Evolutionary conservation across 2,113 vertebrate species (phyloP).

Genomic region (Felis catus): F.catus_Fca126_mat1.0 CM031413.1:87951501-87952000

Average conservation of each 20-base stretch:
- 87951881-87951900: neutral
- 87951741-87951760: neutral
- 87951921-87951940: neutral
- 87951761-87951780: neutral
- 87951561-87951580: neutral
- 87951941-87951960: neutral
- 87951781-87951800: neutral
- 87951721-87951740: neutral
- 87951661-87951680: conserved; percentile 1
- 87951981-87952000: neutral
- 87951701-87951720: neutral
- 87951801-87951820: neutral
- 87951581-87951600: conserved; percentile 6
- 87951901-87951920: neutral
- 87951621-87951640: conserved; percentile 47
- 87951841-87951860: neutral
- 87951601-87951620: neutral
- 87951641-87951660: conserved; percentile 41
- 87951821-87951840: neutral
- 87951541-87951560: neutral
- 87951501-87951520: neutral
- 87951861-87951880: neutral
- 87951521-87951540: neutral
- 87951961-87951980: neutral
- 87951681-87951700: conserved; percentile 61